phyloP scores from a whole-genome alignment of 2,113 vertebrate genomes.

The Austrofundulus limnaeus region DNA sequence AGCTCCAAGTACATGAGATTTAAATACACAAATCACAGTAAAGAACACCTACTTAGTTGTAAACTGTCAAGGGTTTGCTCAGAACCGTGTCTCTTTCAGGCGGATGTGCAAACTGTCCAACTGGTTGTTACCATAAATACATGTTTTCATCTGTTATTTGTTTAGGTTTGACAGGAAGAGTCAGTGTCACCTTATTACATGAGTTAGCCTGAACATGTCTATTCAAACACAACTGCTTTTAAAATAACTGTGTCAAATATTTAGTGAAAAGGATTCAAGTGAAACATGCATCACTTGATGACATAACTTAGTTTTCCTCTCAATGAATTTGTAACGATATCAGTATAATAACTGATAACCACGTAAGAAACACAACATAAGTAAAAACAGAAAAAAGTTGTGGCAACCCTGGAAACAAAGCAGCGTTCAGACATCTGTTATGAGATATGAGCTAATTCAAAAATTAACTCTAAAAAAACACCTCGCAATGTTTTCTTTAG shows the following conservation, averaged over 20 bases:
- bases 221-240: neutral
- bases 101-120: neutral
- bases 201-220: neutral
- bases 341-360: too few species aligned
- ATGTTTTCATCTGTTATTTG: slow-evolving; percentile 1
- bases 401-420: too few species aligned
- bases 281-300: neutral
- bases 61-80: neutral
- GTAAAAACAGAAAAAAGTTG: too few species aligned
- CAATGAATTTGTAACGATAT: neutral
- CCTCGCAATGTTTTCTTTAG: too few species aligned
- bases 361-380: too few species aligned
- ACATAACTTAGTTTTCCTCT: neutral
- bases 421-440: too few species aligned
- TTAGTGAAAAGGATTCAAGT: neutral
- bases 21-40: neutral
- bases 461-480: too few species aligned
- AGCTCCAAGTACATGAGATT: neutral
- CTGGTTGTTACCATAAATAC: neutral
- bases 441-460: too few species aligned
- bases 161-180: neutral
- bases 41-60: neutral
- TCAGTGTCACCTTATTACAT: neutral
- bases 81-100: neutral
- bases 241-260: neutral